Conservation (phyloP, 2,888 invertebrate genomes). For the Diabrotica balteata region DNA sequence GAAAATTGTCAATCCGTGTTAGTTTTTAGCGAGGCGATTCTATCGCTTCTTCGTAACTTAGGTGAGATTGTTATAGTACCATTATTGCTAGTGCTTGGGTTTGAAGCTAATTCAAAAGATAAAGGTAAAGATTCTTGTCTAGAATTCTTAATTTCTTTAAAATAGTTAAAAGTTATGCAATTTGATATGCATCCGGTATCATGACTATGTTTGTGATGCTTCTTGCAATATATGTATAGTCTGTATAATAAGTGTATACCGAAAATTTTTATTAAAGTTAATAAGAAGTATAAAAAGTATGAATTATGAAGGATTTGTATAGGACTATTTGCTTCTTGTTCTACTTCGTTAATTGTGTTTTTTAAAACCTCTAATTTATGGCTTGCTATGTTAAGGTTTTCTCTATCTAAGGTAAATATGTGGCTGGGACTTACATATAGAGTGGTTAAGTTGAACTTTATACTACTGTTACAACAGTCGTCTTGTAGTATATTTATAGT, state of each 20-base stretch:
- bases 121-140: no score
- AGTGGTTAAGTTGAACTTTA: not conserved
- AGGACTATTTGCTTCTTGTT: not conserved
- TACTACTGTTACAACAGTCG: not conserved
- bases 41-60: no score
- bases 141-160: not conserved
- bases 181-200: not conserved
- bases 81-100: no score
- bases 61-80: no score
- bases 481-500: not conserved
- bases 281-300: not conserved
- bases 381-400: slow-evolving; percentile 1
- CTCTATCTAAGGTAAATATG: not conserved
- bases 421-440: no score
- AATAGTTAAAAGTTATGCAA: slow-evolving; percentile 1
- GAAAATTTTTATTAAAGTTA: not conserved
- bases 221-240: not conserved
- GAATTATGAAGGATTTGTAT: not conserved
- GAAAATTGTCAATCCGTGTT: no score
- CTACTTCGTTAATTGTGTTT: not conserved
- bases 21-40: no score
- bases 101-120: no score
- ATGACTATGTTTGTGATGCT: not conserved
- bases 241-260: not conserved
- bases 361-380: not conserved